A percentile compares a stretch with the other conserved stretches of the same genome.
These are phyloP conservation scores for Struthio camelus DNA, from an alignment of 2,113 vertebrate species.

Conservation along the genomic window DNA sequence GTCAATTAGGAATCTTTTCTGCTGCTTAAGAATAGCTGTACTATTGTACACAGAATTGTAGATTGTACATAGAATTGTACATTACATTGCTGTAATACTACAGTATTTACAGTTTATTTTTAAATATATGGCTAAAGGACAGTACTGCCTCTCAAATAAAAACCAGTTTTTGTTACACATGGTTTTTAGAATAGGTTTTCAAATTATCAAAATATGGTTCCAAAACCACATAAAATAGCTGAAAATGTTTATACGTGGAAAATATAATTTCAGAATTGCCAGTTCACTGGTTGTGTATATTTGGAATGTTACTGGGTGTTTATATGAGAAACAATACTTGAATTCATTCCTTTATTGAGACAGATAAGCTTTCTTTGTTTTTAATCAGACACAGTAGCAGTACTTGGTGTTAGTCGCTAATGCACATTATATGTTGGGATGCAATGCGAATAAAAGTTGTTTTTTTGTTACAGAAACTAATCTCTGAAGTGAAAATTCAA, in stretches of 20 bases:
- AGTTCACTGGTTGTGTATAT: slow-evolving; percentile 41
- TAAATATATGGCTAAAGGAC: slow-evolving; percentile 19
- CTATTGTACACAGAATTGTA: not conserved
- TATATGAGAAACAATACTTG: slow-evolving; percentile 49
- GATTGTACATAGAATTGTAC: not conserved
- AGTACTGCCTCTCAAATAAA: not conserved
- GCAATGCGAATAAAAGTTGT: slow-evolving; percentile 24
- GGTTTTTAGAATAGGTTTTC: slow-evolving; percentile 12
- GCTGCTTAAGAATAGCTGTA: not conserved
- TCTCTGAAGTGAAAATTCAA: slow-evolving; percentile 91
- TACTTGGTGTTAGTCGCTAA: slow-evolving; percentile 34
- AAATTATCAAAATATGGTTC: not conserved
- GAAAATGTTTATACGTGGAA: slow-evolving; percentile 40
- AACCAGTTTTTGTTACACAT: not conserved
- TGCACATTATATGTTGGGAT: not conserved
- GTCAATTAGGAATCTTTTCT: not conserved
- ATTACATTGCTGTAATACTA: no score
- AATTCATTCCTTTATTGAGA: slow-evolving; percentile 61
- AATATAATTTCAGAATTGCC: slow-evolving; percentile 39
- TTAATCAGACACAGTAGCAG: not conserved
- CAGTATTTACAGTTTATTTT: slow-evolving; percentile 12
- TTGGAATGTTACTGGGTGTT: slow-evolving; percentile 48
- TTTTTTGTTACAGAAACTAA: slow-evolving; percentile 82
- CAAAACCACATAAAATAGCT: slow-evolving; percentile 12
- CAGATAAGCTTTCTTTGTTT: slow-evolving; percentile 54